Conservation (phyloP, 2,888 invertebrate genomes). For the Anoplius nigerrimus region DNA sequence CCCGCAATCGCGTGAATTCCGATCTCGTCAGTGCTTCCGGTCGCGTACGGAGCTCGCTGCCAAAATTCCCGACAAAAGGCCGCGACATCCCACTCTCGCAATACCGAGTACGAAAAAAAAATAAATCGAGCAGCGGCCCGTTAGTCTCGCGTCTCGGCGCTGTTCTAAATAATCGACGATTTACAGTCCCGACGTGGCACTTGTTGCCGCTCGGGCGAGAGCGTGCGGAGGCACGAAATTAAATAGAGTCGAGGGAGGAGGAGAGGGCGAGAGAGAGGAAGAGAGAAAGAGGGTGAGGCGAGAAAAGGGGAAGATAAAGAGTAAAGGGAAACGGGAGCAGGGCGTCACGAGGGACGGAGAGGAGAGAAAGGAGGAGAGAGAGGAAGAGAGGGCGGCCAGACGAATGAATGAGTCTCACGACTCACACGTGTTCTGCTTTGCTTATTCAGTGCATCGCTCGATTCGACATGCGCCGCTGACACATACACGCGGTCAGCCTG, state of each 20-base stretch:
- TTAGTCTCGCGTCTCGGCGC: too few relatives aligned
- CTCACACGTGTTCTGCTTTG: constrained; percentile 55
- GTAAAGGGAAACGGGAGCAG: constrained; percentile 6
- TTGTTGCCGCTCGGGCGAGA: background rate
- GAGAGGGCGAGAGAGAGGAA: constrained; percentile 43
- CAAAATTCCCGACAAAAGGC: constrained; percentile 3
- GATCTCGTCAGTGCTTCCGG: too few relatives aligned
- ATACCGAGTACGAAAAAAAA: background rate
- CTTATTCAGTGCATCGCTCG: constrained; percentile 50
- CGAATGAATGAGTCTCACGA: constrained; percentile 61
- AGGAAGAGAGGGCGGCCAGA: constrained; percentile 29
- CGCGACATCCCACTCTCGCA: background rate
- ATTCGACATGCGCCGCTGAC: constrained; percentile 49
- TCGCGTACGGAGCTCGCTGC: too few relatives aligned
- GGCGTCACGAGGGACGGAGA: background rate
- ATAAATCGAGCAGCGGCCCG: too few relatives aligned
- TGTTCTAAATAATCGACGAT: constrained; percentile 7
- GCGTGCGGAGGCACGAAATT: constrained; percentile 41
- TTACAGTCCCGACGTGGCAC: constrained; percentile 6
- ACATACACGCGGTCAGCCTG: constrained; percentile 25
- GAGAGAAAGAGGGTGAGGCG: constrained; percentile 9
- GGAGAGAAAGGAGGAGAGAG: background rate
- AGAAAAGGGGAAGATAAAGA: constrained; percentile 35
- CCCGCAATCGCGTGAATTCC: too few relatives aligned
- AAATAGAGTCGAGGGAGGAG: constrained; percentile 39